phyloP scores from a whole-genome alignment of 2,113 vertebrate species.

The Hemiprocne comata region DNA sequence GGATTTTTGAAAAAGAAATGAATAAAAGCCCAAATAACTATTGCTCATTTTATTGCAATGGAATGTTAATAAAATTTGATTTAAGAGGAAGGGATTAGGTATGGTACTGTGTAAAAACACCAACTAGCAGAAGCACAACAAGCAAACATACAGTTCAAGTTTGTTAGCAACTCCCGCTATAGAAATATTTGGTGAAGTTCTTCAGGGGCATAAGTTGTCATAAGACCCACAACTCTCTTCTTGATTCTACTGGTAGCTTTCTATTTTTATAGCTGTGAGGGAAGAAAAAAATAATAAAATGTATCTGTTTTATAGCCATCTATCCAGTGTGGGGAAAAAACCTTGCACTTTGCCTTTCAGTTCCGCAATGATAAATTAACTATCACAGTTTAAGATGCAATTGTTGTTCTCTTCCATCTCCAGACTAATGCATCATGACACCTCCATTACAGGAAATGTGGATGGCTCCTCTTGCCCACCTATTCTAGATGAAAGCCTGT shows the following conservation, averaged over 20 bases:
- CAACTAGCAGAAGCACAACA: conserved; percentile 9
- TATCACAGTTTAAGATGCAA: conserved; percentile 45
- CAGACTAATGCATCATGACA: conserved; percentile 21
- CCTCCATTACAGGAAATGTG: background rate
- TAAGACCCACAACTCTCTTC: background rate
- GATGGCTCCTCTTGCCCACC: background rate
- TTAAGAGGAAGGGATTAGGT: conserved; percentile 2
- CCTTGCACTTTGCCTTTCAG: background rate
- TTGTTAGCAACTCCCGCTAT: conserved; percentile 17
- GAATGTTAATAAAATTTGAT: background rate
- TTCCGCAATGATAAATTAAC: conserved; percentile 57
- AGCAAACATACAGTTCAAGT: background rate
- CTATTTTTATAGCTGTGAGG: background rate
- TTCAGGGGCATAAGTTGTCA: background rate
- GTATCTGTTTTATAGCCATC: background rate
- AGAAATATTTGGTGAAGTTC: background rate
- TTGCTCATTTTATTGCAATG: background rate
- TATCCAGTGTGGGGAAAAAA: background rate
- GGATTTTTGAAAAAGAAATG: background rate
- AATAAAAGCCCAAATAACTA: background rate
- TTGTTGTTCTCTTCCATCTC: conserved; percentile 16
- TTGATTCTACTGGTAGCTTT: conserved; percentile 7
- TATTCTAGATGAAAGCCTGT: background rate
- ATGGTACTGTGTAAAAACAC: background rate
- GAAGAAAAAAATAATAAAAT: background rate